Evolutionary conservation across 2,113 vertebrate genomes (phyloP).

Genomic region (Rattus rattus): DNA sequence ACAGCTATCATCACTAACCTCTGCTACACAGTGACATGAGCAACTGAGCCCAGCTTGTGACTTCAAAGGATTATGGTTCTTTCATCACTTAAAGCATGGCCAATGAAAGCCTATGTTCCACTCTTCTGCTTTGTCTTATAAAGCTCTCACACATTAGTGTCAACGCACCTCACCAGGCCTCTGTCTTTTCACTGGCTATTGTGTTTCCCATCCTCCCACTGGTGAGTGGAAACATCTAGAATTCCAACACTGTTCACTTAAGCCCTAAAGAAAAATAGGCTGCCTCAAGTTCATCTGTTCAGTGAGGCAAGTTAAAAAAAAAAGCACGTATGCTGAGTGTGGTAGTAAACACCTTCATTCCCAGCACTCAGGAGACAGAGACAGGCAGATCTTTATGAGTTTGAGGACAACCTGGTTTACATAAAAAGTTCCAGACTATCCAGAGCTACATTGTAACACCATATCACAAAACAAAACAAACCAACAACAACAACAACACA

Average conservation of each 20-base stretch:
- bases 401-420: background rate
- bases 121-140: background rate
- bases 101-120: background rate
- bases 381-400: background rate
- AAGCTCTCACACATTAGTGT: background rate
- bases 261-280: background rate
- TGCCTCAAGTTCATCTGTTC: background rate
- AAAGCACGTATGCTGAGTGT: background rate
- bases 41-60: no score
- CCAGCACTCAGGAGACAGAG: background rate
- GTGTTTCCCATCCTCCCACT: background rate
- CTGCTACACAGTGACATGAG: background rate
- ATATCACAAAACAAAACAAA: background rate
- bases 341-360: background rate
- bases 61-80: background rate
- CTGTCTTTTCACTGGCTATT: background rate
- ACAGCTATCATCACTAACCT: background rate
- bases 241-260: background rate
- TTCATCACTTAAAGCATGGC: background rate
- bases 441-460: background rate
- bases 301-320: background rate
- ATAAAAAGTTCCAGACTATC: background rate
- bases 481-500: background rate
- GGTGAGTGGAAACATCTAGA: background rate
- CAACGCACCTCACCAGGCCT: no score